Conservation (phyloP, 2,797 vertebrate species). For the Antrozous pallidus region DNA sequence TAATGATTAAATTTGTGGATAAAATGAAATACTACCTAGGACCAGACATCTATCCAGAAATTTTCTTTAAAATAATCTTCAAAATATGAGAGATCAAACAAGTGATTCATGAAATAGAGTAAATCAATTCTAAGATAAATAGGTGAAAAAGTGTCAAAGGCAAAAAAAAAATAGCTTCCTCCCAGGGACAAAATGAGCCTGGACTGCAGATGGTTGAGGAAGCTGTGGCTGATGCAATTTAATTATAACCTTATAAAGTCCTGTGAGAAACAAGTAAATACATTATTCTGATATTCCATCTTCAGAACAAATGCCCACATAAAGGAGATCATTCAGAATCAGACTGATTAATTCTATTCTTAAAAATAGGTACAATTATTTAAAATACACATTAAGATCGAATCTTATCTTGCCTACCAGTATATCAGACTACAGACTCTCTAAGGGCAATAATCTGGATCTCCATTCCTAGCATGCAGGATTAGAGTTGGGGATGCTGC, state of each 20-base stretch:
- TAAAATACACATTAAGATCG: slow-evolving; percentile 21
- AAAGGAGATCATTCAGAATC: slow-evolving; percentile 27
- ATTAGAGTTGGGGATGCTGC: neutral
- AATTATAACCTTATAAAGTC: slow-evolving; percentile 34
- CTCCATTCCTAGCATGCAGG: neutral
- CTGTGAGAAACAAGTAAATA: slow-evolving; percentile 46
- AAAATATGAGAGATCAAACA: neutral
- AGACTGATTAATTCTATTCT: neutral
- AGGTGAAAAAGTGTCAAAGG: neutral
- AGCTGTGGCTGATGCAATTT: slow-evolving; percentile 3
- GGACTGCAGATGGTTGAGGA: neutral
- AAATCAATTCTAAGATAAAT: neutral
- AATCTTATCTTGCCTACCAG: neutral
- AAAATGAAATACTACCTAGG: slow-evolving; percentile 27
- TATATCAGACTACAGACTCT: neutral
- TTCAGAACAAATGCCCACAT: slow-evolving; percentile 32
- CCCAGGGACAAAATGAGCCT: neutral
- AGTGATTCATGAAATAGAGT: neutral
- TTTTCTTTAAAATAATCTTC: neutral
- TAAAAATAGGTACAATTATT: neutral
- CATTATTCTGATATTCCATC: neutral
- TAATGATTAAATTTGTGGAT: neutral
- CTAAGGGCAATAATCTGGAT: neutral
- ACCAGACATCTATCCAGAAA: neutral
- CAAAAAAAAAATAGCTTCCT: neutral